Base-by-base conservation (phyloP, 1,140 invertebrate genomes). In the Neocloeon triangulifer region DNA sequence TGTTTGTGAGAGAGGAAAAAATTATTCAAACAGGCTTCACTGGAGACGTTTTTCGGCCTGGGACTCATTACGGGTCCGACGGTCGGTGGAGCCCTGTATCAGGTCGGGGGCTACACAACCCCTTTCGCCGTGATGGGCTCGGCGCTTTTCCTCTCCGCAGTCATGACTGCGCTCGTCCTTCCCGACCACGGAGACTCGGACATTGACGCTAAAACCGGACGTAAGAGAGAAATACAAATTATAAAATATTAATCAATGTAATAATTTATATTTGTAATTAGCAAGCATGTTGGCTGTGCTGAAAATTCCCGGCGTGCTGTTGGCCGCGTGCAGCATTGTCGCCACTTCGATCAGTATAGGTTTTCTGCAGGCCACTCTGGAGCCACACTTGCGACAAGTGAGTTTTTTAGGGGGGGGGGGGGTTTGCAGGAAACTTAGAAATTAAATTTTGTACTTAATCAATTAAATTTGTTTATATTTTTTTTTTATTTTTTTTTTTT, bases 11-110 rank as follows among this genome's bases (percentile, higher is more conserved):
- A n/a, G n/a, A n/a, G n/a, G n/a, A n/a, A n/a, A n/a, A 5, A 30
- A 30, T 7, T 34, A 30, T 35, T 40, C 34, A 57, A 55, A 23
- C 48, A 80, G 75, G 76, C 77, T 2, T 69, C 71, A 0, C 50
- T 91, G 37, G 85, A 92, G 52, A 86, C 82, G 1, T 89, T 81
- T 48, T 85, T 81, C 47, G 85, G 84, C 0, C 49, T 91, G 0
- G 85, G 85, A 1, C 60, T 82, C 12, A 86, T 86, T 31, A 72
- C 79, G 4, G 84, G 81, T 1, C 82, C 82, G 0, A 79, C 78
- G 1, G 59, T 88, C 4, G 81, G 81, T 1, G 81, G 81, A 5
- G 66, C 69, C 6, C 53, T 89, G 0, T 89, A 76, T 48, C 48
- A 72, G 57, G 42, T 67, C 2, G 81, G 85, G 13, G 85, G 85